Percentiles rank a stretch among this genome's conserved stretches.
Conservation (phyloP, 1,140 invertebrate species). For the Orchesella cincta region DNA sequence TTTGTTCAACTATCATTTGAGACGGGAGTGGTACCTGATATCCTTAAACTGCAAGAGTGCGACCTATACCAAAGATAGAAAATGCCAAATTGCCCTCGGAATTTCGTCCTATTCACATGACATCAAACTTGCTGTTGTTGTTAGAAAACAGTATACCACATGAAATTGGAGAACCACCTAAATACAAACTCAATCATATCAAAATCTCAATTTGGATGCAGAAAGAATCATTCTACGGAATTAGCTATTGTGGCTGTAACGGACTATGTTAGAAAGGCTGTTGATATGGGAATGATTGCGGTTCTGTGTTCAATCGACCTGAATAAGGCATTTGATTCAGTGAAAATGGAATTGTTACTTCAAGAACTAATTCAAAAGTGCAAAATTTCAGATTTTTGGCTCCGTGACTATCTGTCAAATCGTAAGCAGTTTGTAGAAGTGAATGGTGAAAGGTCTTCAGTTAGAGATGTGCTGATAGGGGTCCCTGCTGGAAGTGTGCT, state of each 20-base stretch:
- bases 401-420: conserved; percentile 30
- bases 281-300: conserved; percentile 28
- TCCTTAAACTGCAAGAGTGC: not conserved
- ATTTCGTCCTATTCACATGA: not conserved
- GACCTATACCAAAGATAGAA: not conserved
- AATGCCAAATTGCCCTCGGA: not conserved
- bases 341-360: conserved; percentile 9
- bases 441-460: not conserved
- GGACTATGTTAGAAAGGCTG: conserved; percentile 9
- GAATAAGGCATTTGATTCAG: conserved; percentile 30
- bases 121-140: not conserved
- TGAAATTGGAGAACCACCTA: not conserved
- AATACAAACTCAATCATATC: not conserved
- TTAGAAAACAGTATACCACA: conserved; percentile 12
- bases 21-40: not conserved
- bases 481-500: conserved; percentile 28
- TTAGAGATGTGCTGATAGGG: conserved; percentile 6
- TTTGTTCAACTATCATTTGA: not conserved
- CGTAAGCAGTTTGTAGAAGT: conserved; percentile 15
- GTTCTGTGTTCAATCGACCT: conserved; percentile 24
- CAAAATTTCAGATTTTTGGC: conserved; percentile 32
- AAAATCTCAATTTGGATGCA: conserved; percentile 35
- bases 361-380: conserved; percentile 29
- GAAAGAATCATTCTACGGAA: conserved; percentile 30
- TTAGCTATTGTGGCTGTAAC: conserved; percentile 14